Evolutionary conservation across 2,888 invertebrate genomes (phyloP).

Genomic region (Philereme transversata): DNA sequence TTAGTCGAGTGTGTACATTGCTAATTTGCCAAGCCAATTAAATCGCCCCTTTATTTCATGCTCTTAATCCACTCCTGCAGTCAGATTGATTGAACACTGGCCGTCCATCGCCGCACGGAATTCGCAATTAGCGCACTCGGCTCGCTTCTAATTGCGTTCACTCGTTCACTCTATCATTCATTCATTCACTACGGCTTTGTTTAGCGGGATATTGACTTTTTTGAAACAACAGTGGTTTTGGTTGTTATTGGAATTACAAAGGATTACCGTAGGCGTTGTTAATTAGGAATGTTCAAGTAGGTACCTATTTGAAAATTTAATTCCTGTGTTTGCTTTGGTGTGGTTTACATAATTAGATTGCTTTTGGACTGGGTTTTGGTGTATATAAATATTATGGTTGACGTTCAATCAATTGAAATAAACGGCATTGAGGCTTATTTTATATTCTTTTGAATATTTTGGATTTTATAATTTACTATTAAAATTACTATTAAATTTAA

Average conservation of each 20-base stretch:
- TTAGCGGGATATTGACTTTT: constrained; percentile 46
- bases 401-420: too few relatives aligned
- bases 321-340: too few relatives aligned
- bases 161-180: constrained; percentile 44
- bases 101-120: constrained; percentile 52
- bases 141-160: constrained; percentile 59
- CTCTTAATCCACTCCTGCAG: constrained; percentile 28
- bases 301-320: background rate
- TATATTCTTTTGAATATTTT: too few relatives aligned
- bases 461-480: too few relatives aligned
- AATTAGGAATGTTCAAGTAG: background rate
- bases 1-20: too few relatives aligned
- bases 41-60: background rate
- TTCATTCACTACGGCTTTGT: constrained; percentile 45
- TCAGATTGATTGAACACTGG: constrained; percentile 56
- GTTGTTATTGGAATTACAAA: background rate
- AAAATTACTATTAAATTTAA: too few relatives aligned
- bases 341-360: too few relatives aligned
- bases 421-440: too few relatives aligned
- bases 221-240: constrained; percentile 17
- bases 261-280: background rate
- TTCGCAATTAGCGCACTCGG: constrained; percentile 63
- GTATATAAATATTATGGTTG: too few relatives aligned
- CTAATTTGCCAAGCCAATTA: background rate
- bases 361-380: too few relatives aligned